Conservation (phyloP, 2,113 vertebrate species). For the chimpanzee (Pan troglodytes) region NHGRI_mPanTro3-v2.1_pri NC_072419.2:53040501-53041000, state of each 20-base stretch:
- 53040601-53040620: neutral
- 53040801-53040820: neutral
- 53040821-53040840: no score
- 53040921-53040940: no score
- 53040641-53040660: neutral
- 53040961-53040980: neutral
- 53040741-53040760: neutral
- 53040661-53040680: neutral
- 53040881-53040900: neutral
- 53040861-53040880: neutral
- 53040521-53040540: neutral
- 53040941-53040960: neutral
- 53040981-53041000: constrained; percentile 23
- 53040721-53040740: neutral
- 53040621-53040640: neutral
- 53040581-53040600: neutral
- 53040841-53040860: neutral
- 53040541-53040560: accelerated
- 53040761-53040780: accelerated
- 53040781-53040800: neutral
- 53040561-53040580: neutral
- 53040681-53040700: neutral
- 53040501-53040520: neutral
- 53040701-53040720: neutral
- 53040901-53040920: neutral